These are phyloP conservation scores for Crocidura indochinensis DNA, from an alignment of 2,797 vertebrate species.

Conservation along the genomic window DNA sequence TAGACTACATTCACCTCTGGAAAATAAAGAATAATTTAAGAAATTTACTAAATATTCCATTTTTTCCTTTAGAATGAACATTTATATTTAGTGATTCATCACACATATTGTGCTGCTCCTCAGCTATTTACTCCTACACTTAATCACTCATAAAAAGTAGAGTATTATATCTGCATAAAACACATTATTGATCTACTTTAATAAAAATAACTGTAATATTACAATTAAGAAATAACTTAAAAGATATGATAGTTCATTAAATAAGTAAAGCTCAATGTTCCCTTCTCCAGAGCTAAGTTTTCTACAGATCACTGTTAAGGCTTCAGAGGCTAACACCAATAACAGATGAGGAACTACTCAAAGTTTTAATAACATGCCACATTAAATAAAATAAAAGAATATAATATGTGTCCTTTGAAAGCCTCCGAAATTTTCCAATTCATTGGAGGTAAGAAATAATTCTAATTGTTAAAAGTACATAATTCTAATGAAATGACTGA, in stretches of 20 bases:
- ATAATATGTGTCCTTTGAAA: slow-evolving; percentile 35
- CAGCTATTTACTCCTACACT: not conserved
- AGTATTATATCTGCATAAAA: slow-evolving; percentile 28
- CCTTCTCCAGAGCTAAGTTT: slow-evolving; percentile 14
- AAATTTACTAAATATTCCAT: slow-evolving; percentile 18
- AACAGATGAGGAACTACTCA: not conserved
- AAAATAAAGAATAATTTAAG: slow-evolving; percentile 13
- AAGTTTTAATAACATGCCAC: slow-evolving; percentile 36
- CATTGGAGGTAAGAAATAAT: slow-evolving; percentile 28
- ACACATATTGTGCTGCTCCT: not conserved
- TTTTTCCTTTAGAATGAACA: slow-evolving; percentile 58
- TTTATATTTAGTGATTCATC: slow-evolving; percentile 6
- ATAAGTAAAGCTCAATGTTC: not conserved
- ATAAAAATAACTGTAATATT: slow-evolving; percentile 11
- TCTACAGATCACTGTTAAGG: slow-evolving; percentile 37
- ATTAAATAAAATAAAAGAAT: slow-evolving; percentile 59
- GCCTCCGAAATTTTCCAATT: slow-evolving; percentile 38
- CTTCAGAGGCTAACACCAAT: not conserved
- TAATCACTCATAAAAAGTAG: slow-evolving; percentile 9
- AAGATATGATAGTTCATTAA: slow-evolving; percentile 27
- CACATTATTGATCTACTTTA: not conserved
- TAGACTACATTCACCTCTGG: slow-evolving; percentile 36
- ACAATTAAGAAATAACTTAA: slow-evolving; percentile 26
- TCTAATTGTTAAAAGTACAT: slow-evolving; percentile 44
- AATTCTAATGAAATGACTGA: slow-evolving; percentile 11